A percentile compares a stretch with the other conserved stretches of the same genome.
Conservation (phyloP, 1,140 invertebrate species). For the Brachionus paranguensis region DNA sequence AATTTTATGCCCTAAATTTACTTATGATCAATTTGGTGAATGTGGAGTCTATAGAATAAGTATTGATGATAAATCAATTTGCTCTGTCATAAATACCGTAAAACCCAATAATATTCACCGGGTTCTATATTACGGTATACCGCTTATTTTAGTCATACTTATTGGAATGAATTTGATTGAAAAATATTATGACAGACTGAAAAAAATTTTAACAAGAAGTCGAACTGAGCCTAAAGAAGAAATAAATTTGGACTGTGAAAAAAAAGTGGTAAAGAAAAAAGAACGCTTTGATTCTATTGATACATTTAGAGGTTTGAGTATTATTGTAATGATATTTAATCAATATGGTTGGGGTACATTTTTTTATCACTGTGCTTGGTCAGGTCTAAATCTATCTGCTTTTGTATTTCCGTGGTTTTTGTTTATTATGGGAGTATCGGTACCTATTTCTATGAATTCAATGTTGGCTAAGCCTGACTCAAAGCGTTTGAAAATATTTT, state of each 20-base stretch:
- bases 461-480: background rate
- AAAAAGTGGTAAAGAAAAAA: background rate
- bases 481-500: background rate
- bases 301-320: conserved; percentile 42
- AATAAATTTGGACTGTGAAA: background rate
- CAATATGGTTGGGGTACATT: conserved; percentile 63
- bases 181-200: conserved; percentile 4
- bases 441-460: background rate
- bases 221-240: background rate
- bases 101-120: background rate
- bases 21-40: background rate
- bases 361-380: conserved; percentile 63
- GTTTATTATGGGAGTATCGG: conserved; percentile 21
- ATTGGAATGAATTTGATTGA: background rate
- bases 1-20: background rate
- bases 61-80: background rate
- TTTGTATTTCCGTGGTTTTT: conserved; percentile 81
- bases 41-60: background rate
- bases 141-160: background rate
- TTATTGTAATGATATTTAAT: conserved; percentile 70
- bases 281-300: conserved; percentile 30
- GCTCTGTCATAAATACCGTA: background rate
- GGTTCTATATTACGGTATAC: background rate
- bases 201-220: background rate
- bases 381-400: conserved; percentile 83